These are phyloP conservation scores for Eledone cirrhosa DNA, from an alignment of 2,888 invertebrate genomes.

Conservation along the genomic window DNA sequence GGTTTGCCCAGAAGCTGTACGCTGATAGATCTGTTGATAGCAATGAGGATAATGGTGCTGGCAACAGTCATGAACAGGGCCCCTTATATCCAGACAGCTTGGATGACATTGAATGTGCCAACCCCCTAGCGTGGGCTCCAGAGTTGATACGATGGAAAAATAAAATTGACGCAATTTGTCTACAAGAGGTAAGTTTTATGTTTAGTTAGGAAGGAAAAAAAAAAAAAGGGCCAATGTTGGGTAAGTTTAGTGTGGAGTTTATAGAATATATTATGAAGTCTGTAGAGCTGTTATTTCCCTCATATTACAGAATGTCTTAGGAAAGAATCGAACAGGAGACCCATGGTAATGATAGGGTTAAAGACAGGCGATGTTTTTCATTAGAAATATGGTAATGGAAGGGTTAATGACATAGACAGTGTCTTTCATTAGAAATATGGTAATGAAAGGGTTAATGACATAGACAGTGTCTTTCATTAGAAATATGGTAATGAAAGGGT, in stretches of 20 bases:
- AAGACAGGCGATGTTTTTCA: too few relatives aligned
- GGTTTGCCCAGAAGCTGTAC: constrained; percentile 36
- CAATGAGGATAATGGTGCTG: constrained; percentile 30
- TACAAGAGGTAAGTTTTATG: background rate
- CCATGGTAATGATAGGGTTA: too few relatives aligned
- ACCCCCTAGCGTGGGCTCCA: constrained; percentile 43
- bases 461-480: too few relatives aligned
- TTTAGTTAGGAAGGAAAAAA: background rate
- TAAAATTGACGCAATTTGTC: constrained; percentile 12
- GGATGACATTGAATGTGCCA: constrained; percentile 37
- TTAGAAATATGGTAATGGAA: too few relatives aligned
- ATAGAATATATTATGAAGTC: background rate
- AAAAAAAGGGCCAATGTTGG: background rate
- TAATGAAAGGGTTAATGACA: too few relatives aligned
- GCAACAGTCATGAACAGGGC: constrained; percentile 23
- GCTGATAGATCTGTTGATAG: too few relatives aligned
- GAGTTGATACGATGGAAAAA: constrained; percentile 37
- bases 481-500: too few relatives aligned
- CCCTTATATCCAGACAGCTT: too few relatives aligned
- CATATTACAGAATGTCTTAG: background rate
- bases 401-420: too few relatives aligned
- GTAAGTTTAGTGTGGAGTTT: background rate
- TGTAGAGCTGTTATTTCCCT: too few relatives aligned
- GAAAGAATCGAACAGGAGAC: too few relatives aligned
- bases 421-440: too few relatives aligned